Evolutionary conservation across 2,888 invertebrate genomes (phyloP), one percentile per base, ranked within the genome.

Genomic region (Tenthredo livida): DNA sequence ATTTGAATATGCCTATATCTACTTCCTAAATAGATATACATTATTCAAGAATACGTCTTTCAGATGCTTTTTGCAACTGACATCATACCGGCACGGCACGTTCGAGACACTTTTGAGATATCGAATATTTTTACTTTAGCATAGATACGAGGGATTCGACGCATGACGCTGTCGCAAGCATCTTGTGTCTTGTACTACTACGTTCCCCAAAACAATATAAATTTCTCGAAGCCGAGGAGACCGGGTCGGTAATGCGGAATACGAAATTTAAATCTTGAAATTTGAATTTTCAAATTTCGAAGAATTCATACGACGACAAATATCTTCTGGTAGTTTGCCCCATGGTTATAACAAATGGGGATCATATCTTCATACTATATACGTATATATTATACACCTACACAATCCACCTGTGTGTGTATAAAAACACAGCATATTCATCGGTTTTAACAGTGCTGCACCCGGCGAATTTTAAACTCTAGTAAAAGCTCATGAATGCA

Each of bases 401-500:
- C n/a, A 15, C 61, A 58, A 25, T 40, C 0, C 33, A 54, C 29
- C 10, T 50, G n/a, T 29, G n/a, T 29, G n/a, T 10, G 33, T 47
- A 17, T 29, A n/a, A 21, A 15, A 21, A n/a, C 12, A 21, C 7
- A 43, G n/a, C 29, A 33, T 77, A 40, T 80, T 61, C 78, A 58
- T 80, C 61, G 80, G 80, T 21, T 21, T 40, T 21, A 37, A 10
- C 67, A 17, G 21, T 67, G 72, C n/a, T 40, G 80, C 80, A 80
- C 37, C 58, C 15, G 80, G 61, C 37, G 61, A 80, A 80, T 61
- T 80, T 80, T 25, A 61, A 61, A 61, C 21, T 80, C 80, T 37
- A 61, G 40, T 80, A 21, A 61, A 80, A 61, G 61, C 80, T 80
- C 80, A 21, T 61, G 61, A 80, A 80, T 80, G 80, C 80, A 80